A percentile compares a stretch with the other conserved stretches of the same genome.
phyloP scores from a whole-genome alignment of 1,140 invertebrate genomes.

The silkworm (Bombyx mori) region ASM3026992v2 NC_085119.1:5602501-5603000 shows the following conservation, averaged over 20 bases:
- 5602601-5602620: not conserved
- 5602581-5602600: not conserved
- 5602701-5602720: conserved; percentile 9
- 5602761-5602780: conserved; percentile 38
- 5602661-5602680: no score
- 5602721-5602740: conserved; percentile 19
- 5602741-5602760: conserved; percentile 26
- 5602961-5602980: not conserved
- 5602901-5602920: conserved; percentile 36
- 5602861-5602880: conserved; percentile 42
- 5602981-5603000: not conserved
- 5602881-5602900: conserved; percentile 43
- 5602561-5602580: no score
- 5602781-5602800: conserved; percentile 23
- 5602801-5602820: conserved; percentile 26
- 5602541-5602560: no score
- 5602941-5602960: conserved; percentile 14
- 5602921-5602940: conserved; percentile 36
- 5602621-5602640: no score
- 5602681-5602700: no score
- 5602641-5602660: no score
- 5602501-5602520: not conserved
- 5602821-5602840: conserved; percentile 38
- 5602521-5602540: not conserved
- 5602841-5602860: conserved; percentile 52